A percentile compares a stretch with the other conserved stretches of the same genome.
Conservation (phyloP, 2,113 vertebrate genomes). For the Tringa solitaria region DNA sequence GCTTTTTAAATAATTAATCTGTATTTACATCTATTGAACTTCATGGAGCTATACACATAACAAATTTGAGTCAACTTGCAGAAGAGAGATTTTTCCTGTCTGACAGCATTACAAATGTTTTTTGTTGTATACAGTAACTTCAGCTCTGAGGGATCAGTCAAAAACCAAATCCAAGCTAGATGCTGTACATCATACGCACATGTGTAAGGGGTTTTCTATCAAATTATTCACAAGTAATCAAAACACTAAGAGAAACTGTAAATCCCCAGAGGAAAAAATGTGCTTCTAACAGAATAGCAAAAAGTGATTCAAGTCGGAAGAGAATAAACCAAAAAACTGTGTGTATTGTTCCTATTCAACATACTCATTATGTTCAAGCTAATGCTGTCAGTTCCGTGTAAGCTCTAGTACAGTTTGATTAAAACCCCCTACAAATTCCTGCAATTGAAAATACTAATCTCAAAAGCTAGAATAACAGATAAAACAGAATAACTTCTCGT, state of each 20-base stretch:
- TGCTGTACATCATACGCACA: neutral
- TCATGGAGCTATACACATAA: constrained; percentile 63
- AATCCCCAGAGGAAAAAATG: constrained; percentile 41
- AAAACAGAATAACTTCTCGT: neutral
- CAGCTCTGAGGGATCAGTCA: constrained; percentile 19
- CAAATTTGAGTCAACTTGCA: constrained; percentile 59
- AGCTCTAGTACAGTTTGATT: neutral
- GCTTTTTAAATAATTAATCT: constrained; percentile 83
- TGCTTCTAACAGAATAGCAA: constrained; percentile 22
- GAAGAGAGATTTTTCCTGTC: constrained; percentile 39
- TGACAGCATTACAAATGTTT: constrained; percentile 50
- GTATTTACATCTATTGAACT: constrained; percentile 77
- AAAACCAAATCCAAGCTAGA: constrained; percentile 35
- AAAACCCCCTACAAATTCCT: neutral
- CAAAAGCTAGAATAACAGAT: neutral
- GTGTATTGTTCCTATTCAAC: neutral
- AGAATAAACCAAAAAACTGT: neutral
- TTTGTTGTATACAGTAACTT: constrained; percentile 35
- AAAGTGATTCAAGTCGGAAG: constrained; percentile 5
- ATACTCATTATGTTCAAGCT: neutral
- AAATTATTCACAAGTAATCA: constrained; percentile 42
- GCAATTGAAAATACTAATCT: neutral
- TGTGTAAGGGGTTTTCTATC: constrained; percentile 5
- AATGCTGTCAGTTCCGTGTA: neutral
- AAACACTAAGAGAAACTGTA: constrained; percentile 41